Base-by-base conservation (phyloP, 2,888 invertebrate genomes). In the Catonia carolina region DNA sequence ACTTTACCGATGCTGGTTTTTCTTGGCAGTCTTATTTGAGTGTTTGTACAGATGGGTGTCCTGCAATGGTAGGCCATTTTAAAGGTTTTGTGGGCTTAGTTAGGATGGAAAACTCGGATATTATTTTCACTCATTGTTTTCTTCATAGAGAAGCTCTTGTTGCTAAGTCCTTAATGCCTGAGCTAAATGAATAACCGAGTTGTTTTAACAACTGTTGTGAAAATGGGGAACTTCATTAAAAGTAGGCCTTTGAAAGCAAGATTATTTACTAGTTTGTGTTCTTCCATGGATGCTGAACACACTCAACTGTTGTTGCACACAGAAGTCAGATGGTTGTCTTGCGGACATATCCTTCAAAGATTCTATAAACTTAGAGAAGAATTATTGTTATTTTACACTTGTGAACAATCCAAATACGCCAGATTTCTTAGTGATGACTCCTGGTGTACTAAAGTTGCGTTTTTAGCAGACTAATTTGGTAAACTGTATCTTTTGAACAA, bases 1-100 rank as follows among this genome's bases (percentile, higher is more conserved):
- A 62, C 56, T 56, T 62, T 53, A 53, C 52, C 56, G 59, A 41
- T 53, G 53, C 55, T 53, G 37, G 60, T 56, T 52, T 62, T 56
- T 53, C 33, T 54, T 57, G 60, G 61, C 56, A 42, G 53, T 55
- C 57, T 49, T 62, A 56, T 50, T 51, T 59, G 52, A 53, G 49
- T 53, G 50, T 60, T 53, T 61, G 60, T 49, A 61, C 60, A n/a
- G 14, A 31, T 27, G 14, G 48, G 10, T 48, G 23, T 47, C 47
- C n/a, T 7, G n/a, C 27, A 23, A 8, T 42, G 42, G 42, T 20
- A 3, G 42, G 42, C 5, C 14, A 42, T 20, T 42, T 42, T 12
- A 42, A 15, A 17, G 17, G 42, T n/a, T n/a, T n/a, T n/a, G n/a
- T n/a, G n/a, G n/a, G n/a, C n/a, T n/a, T n/a, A n/a, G n/a, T n/a